These are phyloP conservation scores for Villa cingulata DNA, from an alignment of 2,888 invertebrate species.

Conservation along the genomic window DNA sequence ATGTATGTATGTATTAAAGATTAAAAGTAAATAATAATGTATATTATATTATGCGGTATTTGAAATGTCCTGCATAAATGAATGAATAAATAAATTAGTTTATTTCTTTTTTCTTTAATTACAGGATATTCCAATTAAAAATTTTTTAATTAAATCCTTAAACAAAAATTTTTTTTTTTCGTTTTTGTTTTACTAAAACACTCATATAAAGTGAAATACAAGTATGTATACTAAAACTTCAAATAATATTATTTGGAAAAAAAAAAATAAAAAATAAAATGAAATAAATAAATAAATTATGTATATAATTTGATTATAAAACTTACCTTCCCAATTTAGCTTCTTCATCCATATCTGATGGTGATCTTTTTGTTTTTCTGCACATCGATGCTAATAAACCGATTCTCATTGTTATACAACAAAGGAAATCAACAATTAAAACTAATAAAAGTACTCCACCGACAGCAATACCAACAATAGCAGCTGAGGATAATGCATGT, in stretches of 20 bases:
- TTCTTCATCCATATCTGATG: slow-evolving; percentile 55
- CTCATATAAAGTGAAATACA: too few relatives aligned
- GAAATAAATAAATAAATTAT: not conserved
- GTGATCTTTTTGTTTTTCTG: slow-evolving; percentile 37
- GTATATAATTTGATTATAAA: slow-evolving; percentile 2
- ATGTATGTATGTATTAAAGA: too few relatives aligned
- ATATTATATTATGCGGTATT: too few relatives aligned
- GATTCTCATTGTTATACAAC: slow-evolving; percentile 52
- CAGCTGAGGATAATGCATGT: slow-evolving; percentile 38
- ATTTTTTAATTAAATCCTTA: too few relatives aligned
- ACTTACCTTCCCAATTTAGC: slow-evolving; percentile 72
- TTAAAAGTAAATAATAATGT: too few relatives aligned
- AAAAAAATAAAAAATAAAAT: not conserved
- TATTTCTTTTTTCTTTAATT: too few relatives aligned
- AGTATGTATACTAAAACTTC: too few relatives aligned
- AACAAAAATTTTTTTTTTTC: too few relatives aligned
- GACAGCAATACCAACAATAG: slow-evolving; percentile 75
- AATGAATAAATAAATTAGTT: too few relatives aligned
- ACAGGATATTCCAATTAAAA: too few relatives aligned
- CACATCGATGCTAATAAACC: slow-evolving; percentile 58
- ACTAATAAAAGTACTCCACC: slow-evolving; percentile 67
- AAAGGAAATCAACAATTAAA: slow-evolving; percentile 72
- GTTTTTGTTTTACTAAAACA: too few relatives aligned
- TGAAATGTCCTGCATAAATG: too few relatives aligned
- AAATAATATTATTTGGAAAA: not conserved